These are phyloP conservation scores for Horisme vitalbata DNA, from an alignment of 2,888 invertebrate genomes.

Conservation along the genomic window DNA sequence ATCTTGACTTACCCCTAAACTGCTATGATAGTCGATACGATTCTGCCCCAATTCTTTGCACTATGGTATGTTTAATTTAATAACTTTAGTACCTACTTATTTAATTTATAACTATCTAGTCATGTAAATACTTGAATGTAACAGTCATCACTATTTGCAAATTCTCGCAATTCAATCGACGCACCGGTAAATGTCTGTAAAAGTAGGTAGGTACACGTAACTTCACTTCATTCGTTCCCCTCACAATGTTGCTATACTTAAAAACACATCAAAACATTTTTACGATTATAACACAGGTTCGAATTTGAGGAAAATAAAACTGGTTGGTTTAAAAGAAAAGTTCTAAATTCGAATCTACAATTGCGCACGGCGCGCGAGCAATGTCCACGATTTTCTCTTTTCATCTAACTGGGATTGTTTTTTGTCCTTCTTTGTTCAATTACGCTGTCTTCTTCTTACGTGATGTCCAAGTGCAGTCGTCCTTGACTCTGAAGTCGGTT, in stretches of 20 bases:
- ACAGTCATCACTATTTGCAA: conserved; percentile 21
- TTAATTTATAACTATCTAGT: not conserved
- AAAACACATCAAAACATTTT: conserved; percentile 38
- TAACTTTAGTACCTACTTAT: not conserved
- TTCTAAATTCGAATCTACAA: conserved; percentile 49
- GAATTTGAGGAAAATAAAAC: conserved; percentile 31
- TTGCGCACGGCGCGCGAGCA: conserved; percentile 51
- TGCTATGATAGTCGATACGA: not conserved
- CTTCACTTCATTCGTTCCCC: conserved; percentile 29
- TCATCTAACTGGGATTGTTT: conserved; percentile 47
- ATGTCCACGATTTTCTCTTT: conserved; percentile 58
- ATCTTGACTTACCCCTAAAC: conserved; percentile 19
- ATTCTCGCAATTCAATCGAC: conserved; percentile 22
- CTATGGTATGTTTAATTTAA: not conserved
- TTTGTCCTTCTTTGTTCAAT: conserved; percentile 46
- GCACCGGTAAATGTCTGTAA: conserved; percentile 47
- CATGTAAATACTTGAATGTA: conserved; percentile 8
- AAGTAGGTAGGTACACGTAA: conserved; percentile 64
- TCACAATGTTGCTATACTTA: conserved; percentile 49
- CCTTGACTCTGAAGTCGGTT: conserved; percentile 69
- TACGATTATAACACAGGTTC: conserved; percentile 36
- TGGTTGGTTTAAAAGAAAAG: too few relatives aligned
- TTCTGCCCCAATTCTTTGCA: conserved; percentile 1
- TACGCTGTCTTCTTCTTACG: conserved; percentile 44
- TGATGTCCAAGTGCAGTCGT: conserved; percentile 65